Percentiles rank a stretch among this genome's conserved stretches.
Evolutionary conservation across 2,113 vertebrate species (phyloP).

Genomic region (Anhinga anhinga): DNA sequence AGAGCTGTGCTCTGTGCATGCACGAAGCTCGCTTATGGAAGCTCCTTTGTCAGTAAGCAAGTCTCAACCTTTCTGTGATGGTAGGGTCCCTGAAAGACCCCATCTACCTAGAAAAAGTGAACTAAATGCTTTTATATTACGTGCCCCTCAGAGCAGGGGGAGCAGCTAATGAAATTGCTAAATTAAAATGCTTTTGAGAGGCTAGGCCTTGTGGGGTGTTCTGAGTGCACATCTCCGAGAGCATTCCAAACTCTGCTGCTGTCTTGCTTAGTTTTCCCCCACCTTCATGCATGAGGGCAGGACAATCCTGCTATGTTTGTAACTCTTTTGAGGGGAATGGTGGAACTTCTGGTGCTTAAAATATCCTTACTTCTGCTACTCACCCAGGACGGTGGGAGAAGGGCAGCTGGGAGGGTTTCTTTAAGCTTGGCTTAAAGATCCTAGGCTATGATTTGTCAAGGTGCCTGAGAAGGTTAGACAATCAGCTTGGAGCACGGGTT

Average conservation of each 20-base stretch:
- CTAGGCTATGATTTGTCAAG: not conserved
- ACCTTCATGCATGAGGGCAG: not conserved
- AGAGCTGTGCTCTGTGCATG: not conserved
- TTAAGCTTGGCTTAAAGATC: not conserved
- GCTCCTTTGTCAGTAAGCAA: not conserved
- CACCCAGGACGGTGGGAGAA: not conserved
- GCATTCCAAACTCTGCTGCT: not conserved
- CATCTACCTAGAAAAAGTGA: not conserved
- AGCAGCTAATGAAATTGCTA: not conserved
- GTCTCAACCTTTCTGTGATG: not conserved
- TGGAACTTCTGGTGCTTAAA: not conserved
- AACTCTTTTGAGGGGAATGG: not conserved
- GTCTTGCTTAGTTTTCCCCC: not conserved
- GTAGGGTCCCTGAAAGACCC: not conserved
- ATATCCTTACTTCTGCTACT: not conserved
- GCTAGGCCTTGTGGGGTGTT: not conserved
- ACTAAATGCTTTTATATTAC: not conserved
- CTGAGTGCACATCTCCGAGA: not conserved
- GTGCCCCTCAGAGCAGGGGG: not conserved
- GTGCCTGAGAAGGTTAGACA: not conserved
- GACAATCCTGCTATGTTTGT: not conserved
- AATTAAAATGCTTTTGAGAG: not conserved
- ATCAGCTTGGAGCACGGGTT: not conserved
- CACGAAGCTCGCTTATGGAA: not conserved
- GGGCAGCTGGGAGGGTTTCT: not conserved